phyloP scores from a whole-genome alignment of 2,797 vertebrate genomes.

The Poeciliopsis presidionis region DNA sequence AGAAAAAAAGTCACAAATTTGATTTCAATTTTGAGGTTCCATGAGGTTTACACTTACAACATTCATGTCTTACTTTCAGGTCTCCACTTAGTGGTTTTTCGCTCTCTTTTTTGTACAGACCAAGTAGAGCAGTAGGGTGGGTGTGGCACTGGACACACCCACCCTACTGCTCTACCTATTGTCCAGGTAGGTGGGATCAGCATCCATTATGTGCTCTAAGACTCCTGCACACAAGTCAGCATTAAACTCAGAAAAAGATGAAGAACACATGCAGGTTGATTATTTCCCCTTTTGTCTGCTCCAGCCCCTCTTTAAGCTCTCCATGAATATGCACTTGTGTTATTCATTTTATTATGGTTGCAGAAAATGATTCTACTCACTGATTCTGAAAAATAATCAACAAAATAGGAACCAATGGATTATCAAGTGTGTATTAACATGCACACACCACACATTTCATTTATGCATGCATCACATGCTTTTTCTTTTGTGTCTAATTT shows the following conservation, averaged over 20 bases:
- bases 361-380: neutral
- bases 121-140: slow-evolving; percentile 38
- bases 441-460: neutral
- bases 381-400: slow-evolving; percentile 2
- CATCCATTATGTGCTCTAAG: slow-evolving; percentile 67
- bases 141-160: slow-evolving; percentile 68
- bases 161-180: slow-evolving; percentile 59
- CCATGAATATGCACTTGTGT: neutral
- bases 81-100: neutral
- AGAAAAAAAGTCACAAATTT: neutral
- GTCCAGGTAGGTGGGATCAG: slow-evolving; percentile 66
- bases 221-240: slow-evolving; percentile 60
- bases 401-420: neutral
- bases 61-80: neutral
- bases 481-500: no score
- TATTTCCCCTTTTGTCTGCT: neutral
- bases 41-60: neutral
- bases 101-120: slow-evolving; percentile 17
- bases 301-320: neutral
- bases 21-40: slow-evolving; percentile 20
- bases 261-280: slow-evolving; percentile 9
- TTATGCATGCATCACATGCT: neutral
- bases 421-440: neutral
- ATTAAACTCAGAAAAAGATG: slow-evolving; percentile 31
- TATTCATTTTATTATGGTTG: neutral